Evolutionary conservation across 2,113 vertebrate species (phyloP).

Genomic region (Notiomystis cincta): DNA sequence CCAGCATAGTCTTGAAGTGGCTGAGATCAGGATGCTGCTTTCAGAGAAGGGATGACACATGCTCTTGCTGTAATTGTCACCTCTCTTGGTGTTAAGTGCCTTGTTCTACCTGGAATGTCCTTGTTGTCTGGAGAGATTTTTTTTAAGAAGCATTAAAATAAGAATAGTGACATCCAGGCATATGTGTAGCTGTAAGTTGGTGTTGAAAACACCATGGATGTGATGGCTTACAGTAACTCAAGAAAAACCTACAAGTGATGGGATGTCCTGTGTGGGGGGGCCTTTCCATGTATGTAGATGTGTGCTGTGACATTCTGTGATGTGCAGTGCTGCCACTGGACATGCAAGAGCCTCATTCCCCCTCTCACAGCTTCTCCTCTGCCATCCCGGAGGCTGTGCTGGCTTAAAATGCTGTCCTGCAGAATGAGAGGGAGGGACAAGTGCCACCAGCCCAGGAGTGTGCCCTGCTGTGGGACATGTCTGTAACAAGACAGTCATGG

Average conservation of each 20-base stretch:
- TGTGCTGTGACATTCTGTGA: neutral
- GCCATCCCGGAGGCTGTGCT: neutral
- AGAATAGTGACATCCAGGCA: neutral
- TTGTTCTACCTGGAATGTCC: neutral
- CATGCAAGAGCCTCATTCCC: fast-evolving
- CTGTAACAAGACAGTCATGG: neutral
- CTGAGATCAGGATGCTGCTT: neutral
- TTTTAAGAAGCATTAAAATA: neutral
- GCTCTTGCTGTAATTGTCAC: neutral
- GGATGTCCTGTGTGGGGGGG: neutral
- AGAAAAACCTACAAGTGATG: neutral
- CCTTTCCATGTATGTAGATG: fast-evolving
- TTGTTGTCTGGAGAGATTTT: neutral
- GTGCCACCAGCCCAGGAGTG: neutral
- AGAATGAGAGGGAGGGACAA: neutral
- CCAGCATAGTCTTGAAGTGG: neutral
- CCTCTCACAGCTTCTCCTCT: neutral
- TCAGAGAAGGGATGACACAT: neutral
- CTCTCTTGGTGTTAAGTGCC: neutral
- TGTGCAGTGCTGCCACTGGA: fast-evolving
- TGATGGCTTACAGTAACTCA: neutral
- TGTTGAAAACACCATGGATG: neutral
- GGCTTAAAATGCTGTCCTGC: neutral
- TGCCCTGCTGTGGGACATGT: neutral
- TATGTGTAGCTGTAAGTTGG: neutral